Base-by-base conservation (phyloP, 1,140 invertebrate genomes). In the Rhyacophila brunnea region DNA sequence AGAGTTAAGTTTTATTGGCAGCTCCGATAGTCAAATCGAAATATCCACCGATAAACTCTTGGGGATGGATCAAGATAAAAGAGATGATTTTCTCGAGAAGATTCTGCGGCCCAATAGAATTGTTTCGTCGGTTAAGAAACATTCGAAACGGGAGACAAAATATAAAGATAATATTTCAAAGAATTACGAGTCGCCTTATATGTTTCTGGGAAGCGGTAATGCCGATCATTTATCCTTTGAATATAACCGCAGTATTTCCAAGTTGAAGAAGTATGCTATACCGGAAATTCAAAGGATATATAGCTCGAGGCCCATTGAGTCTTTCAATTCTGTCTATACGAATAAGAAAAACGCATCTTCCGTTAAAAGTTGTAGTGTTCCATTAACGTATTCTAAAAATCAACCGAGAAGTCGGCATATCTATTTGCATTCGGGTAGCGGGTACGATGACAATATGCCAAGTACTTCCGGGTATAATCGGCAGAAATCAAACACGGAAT, bases 261-360 rank as follows among this genome's bases (percentile, higher is more conserved):
- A 49, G 32, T 40, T 64, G 19, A 64, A 60, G 34, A 64, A 64
- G 47, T 64, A 48, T 47, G 58, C 40, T 15, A 28, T 60, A 14
- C 57, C 62, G 6, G 58, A 60, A 48, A 53, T 64, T 35, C 57
- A 64, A 48, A 56, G 57, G 20, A 64, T 64, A 15, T 64, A 64
- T 17, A 60, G 52, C 10, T 50, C 62, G 5, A 57, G 53, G 60
- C 28, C 54, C 7, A 43, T 23, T 57, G 3, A 13, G 5, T 40
- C n/a, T 15, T 40, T 40, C 38, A 40, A 40, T 40, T 4, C 38
- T 11, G 38, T 3, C 5, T 40, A 40, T 11, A 28, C 23, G 23
- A 3, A 23, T 34, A 55, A 20, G 34, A 55, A 46, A 35, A 23
- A 10, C 42, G 4, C 11, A n/a, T 14, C 38, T 42, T 52, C 50